A percentile compares a stretch with the other conserved stretches of the same genome.
These are phyloP conservation scores for Zaprionus inermis DNA, from an alignment of 1,140 invertebrate species.

Conservation along the genomic window DNA sequence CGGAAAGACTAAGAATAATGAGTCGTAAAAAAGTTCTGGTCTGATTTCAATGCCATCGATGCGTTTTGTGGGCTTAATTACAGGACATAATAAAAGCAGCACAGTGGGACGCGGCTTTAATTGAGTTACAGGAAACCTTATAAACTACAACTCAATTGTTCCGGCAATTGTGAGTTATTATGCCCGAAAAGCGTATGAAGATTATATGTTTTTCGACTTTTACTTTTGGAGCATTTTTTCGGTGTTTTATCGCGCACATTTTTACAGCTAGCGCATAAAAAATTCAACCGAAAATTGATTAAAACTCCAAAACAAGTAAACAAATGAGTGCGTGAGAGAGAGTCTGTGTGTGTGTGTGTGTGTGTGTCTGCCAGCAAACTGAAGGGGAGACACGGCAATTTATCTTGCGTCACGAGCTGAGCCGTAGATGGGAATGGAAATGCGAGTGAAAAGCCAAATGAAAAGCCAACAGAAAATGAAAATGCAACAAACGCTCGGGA, in stretches of 20 bases:
- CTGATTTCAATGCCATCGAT: not conserved
- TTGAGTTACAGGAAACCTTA: not conserved
- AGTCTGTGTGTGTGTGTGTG: conserved; percentile 3
- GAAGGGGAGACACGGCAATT: conserved; percentile 52
- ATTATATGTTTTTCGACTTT: conserved; percentile 57
- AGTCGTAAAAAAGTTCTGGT: not conserved
- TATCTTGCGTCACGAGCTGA: conserved; percentile 67
- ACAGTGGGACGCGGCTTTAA: not conserved
- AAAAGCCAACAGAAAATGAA: conserved; percentile 28
- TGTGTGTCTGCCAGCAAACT: conserved; percentile 18
- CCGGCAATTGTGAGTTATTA: conserved; percentile 64
- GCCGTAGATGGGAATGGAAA: conserved; percentile 22
- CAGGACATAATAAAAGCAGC: not conserved
- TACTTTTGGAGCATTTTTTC: conserved; percentile 27
- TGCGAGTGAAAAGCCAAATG: conserved; percentile 34
- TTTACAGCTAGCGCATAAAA: conserved; percentile 76
- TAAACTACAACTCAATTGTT: conserved; percentile 59
- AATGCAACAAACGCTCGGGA: conserved; percentile 69
- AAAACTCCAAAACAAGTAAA: conserved; percentile 70
- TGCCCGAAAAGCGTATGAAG: conserved; percentile 27
- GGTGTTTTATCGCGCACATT: conserved; percentile 60
- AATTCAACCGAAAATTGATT: conserved; percentile 80
- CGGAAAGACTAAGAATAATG: not conserved
- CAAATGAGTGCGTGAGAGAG: conserved; percentile 28
- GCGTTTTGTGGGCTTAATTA: not conserved